Conservation (phyloP, 2,797 vertebrate genomes). For the Enteromius viviparus region DNA sequence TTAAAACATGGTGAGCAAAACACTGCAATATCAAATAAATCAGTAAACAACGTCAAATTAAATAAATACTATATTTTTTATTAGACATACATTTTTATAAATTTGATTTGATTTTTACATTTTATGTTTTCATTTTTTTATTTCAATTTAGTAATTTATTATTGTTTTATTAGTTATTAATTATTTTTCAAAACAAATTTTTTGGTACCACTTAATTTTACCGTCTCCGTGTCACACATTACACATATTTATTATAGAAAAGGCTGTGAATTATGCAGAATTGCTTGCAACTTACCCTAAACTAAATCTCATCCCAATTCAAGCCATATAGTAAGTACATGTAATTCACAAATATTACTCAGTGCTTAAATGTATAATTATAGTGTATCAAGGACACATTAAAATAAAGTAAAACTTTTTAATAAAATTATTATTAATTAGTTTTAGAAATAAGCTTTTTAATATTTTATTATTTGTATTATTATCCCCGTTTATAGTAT, state of each 20-base stretch:
- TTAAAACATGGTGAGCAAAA: not conserved
- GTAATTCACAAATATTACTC: not conserved
- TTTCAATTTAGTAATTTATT: not conserved
- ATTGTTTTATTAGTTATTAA: too few species aligned
- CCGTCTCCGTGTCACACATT: not conserved
- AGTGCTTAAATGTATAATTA: not conserved
- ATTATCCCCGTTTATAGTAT: not conserved
- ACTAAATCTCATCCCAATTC: not conserved
- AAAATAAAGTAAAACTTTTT: not conserved
- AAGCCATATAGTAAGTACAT: not conserved
- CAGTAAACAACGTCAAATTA: too few species aligned
- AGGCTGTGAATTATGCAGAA: not conserved
- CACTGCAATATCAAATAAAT: not conserved
- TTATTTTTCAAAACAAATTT: too few species aligned
- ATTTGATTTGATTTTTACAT: not conserved
- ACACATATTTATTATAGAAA: not conserved
- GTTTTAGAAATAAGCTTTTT: not conserved
- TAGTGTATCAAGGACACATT: not conserved
- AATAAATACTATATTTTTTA: too few species aligned
- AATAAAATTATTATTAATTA: not conserved
- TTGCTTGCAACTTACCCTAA: not conserved
- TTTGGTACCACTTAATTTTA: not conserved
- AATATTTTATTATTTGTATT: not conserved
- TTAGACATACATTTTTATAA: not conserved
- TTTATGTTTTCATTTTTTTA: not conserved